phyloP scores from a whole-genome alignment of 1,140 invertebrate species.

The Brachionus rubens region DNA sequence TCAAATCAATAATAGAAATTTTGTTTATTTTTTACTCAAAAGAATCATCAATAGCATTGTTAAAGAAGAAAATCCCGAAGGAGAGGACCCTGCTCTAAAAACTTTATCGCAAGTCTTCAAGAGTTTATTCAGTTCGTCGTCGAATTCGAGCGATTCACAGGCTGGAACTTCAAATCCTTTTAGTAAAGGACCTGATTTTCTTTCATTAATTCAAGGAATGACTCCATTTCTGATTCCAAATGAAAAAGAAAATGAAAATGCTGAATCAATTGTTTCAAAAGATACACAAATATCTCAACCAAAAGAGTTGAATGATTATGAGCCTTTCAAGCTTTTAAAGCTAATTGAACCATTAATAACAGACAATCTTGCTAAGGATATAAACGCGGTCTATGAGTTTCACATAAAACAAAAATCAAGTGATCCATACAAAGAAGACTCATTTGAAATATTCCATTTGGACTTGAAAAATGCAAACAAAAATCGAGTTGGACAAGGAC shows the following conservation, averaged over 20 bases:
- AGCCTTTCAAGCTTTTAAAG: conserved; percentile 2
- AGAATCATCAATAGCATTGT: neutral
- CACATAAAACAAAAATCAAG: neutral
- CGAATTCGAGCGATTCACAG: neutral
- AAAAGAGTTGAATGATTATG: neutral
- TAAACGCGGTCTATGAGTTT: conserved; percentile 35
- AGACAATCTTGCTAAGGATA: neutral
- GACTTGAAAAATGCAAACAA: conserved; percentile 14
- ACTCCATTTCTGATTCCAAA: neutral
- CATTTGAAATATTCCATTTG: conserved; percentile 5
- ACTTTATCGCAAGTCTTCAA: conserved; percentile 20
- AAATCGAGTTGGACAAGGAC: neutral
- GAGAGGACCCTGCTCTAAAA: conserved; percentile 41
- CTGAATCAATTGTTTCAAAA: neutral
- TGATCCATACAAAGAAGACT: neutral
- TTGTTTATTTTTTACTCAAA: neutral
- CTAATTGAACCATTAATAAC: neutral
- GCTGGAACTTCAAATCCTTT: neutral
- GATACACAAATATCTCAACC: neutral
- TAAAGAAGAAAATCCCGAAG: conserved; percentile 21
- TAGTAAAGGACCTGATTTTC: neutral
- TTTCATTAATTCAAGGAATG: conserved; percentile 19
- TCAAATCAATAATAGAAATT: neutral
- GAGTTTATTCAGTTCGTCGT: neutral
- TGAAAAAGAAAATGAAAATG: neutral